phyloP scores from a whole-genome alignment of 2,888 invertebrate genomes.

The Nowickia ferox region DNA sequence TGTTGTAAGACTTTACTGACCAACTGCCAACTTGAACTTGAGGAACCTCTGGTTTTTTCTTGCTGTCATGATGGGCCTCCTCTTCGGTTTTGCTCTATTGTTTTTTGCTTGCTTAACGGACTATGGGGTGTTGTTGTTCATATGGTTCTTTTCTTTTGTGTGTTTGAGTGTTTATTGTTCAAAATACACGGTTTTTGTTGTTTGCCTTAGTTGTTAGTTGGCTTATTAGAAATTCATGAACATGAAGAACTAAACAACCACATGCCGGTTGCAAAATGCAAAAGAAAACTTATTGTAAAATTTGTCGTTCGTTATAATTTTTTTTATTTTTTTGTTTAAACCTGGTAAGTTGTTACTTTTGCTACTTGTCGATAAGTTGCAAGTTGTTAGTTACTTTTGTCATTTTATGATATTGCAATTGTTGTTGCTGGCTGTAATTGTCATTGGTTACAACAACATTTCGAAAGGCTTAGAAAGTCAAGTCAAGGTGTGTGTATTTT shows the following conservation, averaged over 20 bases:
- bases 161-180: slow-evolving; percentile 44
- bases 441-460: slow-evolving; percentile 35
- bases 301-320: slow-evolving; percentile 55
- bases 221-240: slow-evolving; percentile 78
- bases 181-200: slow-evolving; percentile 8
- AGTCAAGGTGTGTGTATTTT: slow-evolving; percentile 28
- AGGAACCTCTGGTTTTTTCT: slow-evolving; percentile 60
- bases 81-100: slow-evolving; percentile 3
- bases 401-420: slow-evolving; percentile 32
- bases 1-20: slow-evolving; percentile 53
- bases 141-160: slow-evolving; percentile 2
- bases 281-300: slow-evolving; percentile 42
- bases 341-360: slow-evolving; percentile 14
- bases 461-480: slow-evolving; percentile 45
- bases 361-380: slow-evolving; percentile 54
- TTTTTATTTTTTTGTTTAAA: slow-evolving; percentile 5
- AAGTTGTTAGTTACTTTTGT: slow-evolving; percentile 45
- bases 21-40: slow-evolving; percentile 76
- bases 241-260: slow-evolving; percentile 70
- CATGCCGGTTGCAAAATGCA: slow-evolving; percentile 44
- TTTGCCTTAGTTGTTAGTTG: slow-evolving; percentile 27
- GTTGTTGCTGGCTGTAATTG: slow-evolving; percentile 44
- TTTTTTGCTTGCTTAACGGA: background rate
- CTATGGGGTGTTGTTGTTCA: slow-evolving; percentile 18
- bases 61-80: slow-evolving; percentile 20